These are phyloP conservation scores for Nibea albiflora DNA, from an alignment of 2,113 vertebrate species.

Conservation along the genomic window DNA sequence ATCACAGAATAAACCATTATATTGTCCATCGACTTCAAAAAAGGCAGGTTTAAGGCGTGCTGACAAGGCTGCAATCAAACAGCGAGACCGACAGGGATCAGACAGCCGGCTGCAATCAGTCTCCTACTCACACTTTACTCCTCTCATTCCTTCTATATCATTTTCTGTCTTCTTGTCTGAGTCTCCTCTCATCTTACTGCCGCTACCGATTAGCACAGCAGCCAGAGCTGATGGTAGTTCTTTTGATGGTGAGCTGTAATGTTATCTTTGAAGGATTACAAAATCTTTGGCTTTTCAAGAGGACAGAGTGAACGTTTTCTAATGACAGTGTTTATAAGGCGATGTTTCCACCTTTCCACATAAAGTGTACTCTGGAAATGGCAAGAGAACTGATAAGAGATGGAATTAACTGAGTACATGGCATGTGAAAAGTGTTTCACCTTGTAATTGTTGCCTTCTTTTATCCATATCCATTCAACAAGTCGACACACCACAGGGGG, in stretches of 20 bases:
- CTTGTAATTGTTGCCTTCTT: slow-evolving; percentile 25
- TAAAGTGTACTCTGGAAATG: slow-evolving; percentile 40
- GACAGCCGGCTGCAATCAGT: slow-evolving; percentile 48
- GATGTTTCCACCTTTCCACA: slow-evolving; percentile 4
- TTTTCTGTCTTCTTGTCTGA: slow-evolving; percentile 33
- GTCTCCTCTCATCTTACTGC: slow-evolving; percentile 24
- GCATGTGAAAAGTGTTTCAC: slow-evolving; percentile 47
- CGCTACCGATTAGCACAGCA: slow-evolving; percentile 35
- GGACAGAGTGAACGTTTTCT: slow-evolving; percentile 33
- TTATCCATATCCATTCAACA: background rate
- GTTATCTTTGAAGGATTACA: slow-evolving; percentile 38
- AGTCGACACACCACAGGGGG: slow-evolving; percentile 4
- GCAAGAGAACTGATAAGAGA: slow-evolving; percentile 18
- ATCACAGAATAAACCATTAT: slow-evolving; percentile 37
- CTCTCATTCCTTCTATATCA: slow-evolving; percentile 5
- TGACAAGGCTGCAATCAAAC: slow-evolving; percentile 60
- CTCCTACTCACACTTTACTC: slow-evolving; percentile 33
- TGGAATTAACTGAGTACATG: slow-evolving; percentile 61
- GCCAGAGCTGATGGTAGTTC: slow-evolving; percentile 27
- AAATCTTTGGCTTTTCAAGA: slow-evolving; percentile 39
- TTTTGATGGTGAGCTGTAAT: slow-evolving; percentile 25
- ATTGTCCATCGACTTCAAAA: slow-evolving; percentile 43
- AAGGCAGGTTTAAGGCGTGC: background rate
- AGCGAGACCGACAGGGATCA: slow-evolving; percentile 39
- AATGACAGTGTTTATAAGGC: slow-evolving; percentile 24